phyloP scores from a whole-genome alignment of 2,113 vertebrate genomes.

The Balaenoptera acutorostrata region DNA sequence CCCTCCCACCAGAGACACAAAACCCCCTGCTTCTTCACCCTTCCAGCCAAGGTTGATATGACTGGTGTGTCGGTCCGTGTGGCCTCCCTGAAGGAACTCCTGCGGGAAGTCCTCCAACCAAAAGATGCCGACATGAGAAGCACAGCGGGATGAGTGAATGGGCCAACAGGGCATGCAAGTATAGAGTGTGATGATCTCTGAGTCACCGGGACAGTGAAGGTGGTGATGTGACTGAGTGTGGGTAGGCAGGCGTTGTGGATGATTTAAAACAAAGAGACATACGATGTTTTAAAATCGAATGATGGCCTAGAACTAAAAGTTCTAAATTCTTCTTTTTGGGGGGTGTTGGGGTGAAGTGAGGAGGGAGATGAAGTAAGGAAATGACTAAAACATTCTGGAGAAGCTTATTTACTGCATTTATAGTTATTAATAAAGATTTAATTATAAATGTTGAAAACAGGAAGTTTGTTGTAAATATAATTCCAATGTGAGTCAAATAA shows the following conservation, averaged over 20 bases:
- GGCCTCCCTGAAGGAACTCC: background rate
- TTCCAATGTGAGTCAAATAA: background rate
- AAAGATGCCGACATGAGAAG: background rate
- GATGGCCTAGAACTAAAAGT: background rate
- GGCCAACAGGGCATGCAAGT: background rate
- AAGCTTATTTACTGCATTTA: background rate
- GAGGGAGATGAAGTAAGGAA: background rate
- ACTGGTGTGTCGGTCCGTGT: background rate
- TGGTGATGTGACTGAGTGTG: background rate
- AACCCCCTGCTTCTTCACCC: background rate
- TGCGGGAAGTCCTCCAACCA: background rate
- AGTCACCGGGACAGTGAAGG: background rate
- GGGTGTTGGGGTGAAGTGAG: background rate
- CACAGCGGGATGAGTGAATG: accelerated
- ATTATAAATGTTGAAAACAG: background rate
- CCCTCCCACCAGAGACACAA: background rate
- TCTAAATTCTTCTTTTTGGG: background rate
- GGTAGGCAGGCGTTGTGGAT: background rate
- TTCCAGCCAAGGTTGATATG: background rate
- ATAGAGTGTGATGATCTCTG: background rate
- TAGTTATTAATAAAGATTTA: background rate
- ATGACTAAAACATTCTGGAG: background rate
- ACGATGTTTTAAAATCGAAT: background rate
- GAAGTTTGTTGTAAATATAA: background rate
- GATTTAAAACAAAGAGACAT: background rate